Percentiles rank a stretch among this genome's conserved stretches.
These are phyloP conservation scores for Sterna hirundo DNA, from an alignment of 2,113 vertebrate species.

Conservation along the genomic window DNA sequence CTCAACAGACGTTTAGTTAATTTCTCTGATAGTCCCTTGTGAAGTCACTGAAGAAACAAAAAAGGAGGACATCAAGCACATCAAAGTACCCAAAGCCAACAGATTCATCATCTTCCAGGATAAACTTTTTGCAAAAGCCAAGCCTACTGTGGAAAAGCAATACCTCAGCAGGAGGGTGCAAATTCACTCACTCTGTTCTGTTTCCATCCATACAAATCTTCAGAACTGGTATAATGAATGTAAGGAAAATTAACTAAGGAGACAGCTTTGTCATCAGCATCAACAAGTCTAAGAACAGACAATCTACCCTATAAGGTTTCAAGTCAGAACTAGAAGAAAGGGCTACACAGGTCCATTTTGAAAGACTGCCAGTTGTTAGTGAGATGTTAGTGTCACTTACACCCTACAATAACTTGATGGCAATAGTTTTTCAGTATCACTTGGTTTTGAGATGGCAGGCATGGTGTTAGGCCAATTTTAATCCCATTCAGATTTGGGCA, in stretches of 20 bases:
- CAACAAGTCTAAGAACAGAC: neutral
- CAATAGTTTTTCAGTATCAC: neutral
- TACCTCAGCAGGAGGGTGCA: neutral
- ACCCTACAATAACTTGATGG: neutral
- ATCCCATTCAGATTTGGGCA: neutral
- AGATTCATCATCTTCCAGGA: constrained; percentile 9
- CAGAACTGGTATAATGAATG: neutral
- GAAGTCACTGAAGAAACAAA: neutral
- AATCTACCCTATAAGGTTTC: neutral
- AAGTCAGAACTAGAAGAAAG: neutral
- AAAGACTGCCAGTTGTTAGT: neutral
- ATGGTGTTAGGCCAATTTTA: neutral
- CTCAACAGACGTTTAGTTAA: neutral
- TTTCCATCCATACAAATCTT: neutral
- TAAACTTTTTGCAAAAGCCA: neutral
- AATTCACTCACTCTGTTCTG: neutral
- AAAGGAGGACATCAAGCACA: neutral
- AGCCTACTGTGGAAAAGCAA: neutral
- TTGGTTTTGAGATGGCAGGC: neutral
- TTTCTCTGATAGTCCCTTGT: neutral
- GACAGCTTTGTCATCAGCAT: neutral
- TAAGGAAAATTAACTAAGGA: neutral
- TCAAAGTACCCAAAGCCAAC: constrained; percentile 1
- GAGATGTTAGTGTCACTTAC: neutral
- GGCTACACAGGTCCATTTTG: neutral